These are phyloP conservation scores for Saturnia japonica DNA, from an alignment of 2,888 invertebrate genomes.

Conservation along the genomic window DNA sequence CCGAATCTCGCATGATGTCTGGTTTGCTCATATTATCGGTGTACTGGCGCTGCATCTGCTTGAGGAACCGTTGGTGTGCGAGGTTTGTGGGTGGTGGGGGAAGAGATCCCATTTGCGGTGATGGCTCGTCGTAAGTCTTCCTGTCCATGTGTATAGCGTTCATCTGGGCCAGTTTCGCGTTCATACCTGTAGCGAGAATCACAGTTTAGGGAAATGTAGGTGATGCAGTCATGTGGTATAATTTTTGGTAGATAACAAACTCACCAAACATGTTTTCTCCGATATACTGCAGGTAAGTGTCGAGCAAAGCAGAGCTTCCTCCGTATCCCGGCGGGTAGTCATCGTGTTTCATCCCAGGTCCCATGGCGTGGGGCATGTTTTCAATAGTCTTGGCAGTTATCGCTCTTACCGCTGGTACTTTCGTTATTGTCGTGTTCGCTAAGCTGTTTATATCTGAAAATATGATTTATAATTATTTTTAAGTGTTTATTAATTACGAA, in stretches of 20 bases:
- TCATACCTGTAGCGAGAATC: conserved; percentile 81
- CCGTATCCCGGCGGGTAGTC: conserved; percentile 86
- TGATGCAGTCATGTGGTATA: background rate
- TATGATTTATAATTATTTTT: background rate
- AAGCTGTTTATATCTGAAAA: conserved; percentile 76
- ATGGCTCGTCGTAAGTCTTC: conserved; percentile 81
- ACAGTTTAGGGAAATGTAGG: background rate
- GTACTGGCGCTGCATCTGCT: conserved; percentile 84
- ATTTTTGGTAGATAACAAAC: conserved; percentile 32
- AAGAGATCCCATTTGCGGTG: conserved; percentile 78
- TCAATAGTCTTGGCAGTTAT: conserved; percentile 86
- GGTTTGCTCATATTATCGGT: conserved; percentile 80
- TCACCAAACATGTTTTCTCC: conserved; percentile 90
- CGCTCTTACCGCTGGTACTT: conserved; percentile 84
- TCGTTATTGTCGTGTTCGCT: conserved; percentile 84
- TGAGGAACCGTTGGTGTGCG: conserved; percentile 83
- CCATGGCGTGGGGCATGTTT: conserved; percentile 82
- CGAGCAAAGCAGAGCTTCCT: conserved; percentile 89
- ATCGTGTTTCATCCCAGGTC: conserved; percentile 80
- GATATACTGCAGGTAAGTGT: conserved; percentile 94
- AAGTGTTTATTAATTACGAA: background rate
- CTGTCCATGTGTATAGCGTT: conserved; percentile 83
- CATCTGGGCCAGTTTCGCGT: conserved; percentile 90
- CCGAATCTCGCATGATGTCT: conserved; percentile 79
- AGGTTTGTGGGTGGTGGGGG: conserved; percentile 78